These are phyloP conservation scores for Cheilosia grossa DNA, from an alignment of 2,888 invertebrate species.

Conservation along the genomic window DNA sequence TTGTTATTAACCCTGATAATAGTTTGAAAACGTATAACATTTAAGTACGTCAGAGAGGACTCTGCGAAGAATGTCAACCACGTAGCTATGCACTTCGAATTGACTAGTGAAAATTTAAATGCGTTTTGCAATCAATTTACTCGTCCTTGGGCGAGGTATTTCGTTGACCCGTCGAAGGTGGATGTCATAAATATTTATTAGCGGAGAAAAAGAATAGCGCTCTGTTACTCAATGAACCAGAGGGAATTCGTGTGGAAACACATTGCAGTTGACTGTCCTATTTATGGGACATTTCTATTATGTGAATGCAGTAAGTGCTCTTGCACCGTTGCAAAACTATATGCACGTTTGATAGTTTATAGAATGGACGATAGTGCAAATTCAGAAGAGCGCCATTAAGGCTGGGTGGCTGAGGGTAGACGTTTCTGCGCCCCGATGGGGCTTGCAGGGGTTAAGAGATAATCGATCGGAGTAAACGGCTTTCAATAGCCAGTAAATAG, in stretches of 20 bases:
- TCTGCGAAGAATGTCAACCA: neutral
- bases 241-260: neutral
- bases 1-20: neutral
- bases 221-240: neutral
- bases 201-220: neutral
- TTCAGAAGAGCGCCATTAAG: neutral
- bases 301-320: neutral
- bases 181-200: slow-evolving; percentile 13
- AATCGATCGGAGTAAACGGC: too few relatives aligned
- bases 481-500: too few relatives aligned
- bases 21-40: too few relatives aligned
- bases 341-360: too few relatives aligned
- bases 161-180: slow-evolving; percentile 4
- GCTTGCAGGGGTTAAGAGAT: too few relatives aligned
- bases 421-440: too few relatives aligned
- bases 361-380: neutral
- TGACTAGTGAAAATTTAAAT: neutral
- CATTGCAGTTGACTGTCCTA: slow-evolving; percentile 5
- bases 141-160: neutral
- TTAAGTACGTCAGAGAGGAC: too few relatives aligned
- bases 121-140: neutral
- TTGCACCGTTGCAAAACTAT: too few relatives aligned
- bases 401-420: too few relatives aligned
- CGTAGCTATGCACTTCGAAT: neutral
- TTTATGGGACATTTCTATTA: neutral